These are phyloP conservation scores for Montipora capitata DNA, from an alignment of 92 coral and sea anemone species.

Conservation along the genomic window DNA sequence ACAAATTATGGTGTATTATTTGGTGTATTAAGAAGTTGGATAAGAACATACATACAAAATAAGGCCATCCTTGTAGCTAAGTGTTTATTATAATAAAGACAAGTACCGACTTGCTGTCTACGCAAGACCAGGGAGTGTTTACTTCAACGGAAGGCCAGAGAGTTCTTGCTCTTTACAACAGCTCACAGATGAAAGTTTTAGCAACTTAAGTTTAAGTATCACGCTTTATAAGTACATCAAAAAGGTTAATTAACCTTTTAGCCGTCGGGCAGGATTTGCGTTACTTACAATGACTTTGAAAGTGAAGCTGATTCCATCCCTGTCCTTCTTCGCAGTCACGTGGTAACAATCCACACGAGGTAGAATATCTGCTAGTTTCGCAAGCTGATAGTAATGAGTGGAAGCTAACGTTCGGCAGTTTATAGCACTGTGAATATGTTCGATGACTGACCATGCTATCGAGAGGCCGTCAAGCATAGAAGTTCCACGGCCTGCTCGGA, in stretches of 20 bases:
- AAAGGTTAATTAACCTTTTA: no score
- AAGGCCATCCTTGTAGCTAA: no score
- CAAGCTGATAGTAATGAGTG: constrained; percentile 83
- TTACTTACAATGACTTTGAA: constrained; percentile 81
- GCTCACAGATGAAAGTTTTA: no score
- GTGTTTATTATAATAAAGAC: no score
- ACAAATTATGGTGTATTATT: neutral
- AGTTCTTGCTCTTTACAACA: no score
- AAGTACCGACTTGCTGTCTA: no score
- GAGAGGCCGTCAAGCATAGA: constrained; percentile 90
- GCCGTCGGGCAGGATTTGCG: neutral
- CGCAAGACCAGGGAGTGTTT: no score
- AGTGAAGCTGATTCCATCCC: constrained; percentile 82
- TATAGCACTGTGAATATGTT: constrained; percentile 78
- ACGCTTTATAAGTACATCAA: no score
- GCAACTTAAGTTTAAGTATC: no score
- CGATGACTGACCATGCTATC: constrained; percentile 91
- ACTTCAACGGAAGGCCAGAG: no score
- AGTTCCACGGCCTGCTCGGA: constrained; percentile 84
- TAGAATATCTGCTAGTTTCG: constrained; percentile 72
- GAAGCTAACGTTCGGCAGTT: constrained; percentile 88
- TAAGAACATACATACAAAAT: no score
- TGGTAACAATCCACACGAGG: constrained; percentile 85
- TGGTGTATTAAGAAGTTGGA: no score
- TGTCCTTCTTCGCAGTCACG: constrained; percentile 80